These are phyloP conservation scores for Eudemis profundana DNA, from an alignment of 2,888 invertebrate species.

Conservation along the genomic window DNA sequence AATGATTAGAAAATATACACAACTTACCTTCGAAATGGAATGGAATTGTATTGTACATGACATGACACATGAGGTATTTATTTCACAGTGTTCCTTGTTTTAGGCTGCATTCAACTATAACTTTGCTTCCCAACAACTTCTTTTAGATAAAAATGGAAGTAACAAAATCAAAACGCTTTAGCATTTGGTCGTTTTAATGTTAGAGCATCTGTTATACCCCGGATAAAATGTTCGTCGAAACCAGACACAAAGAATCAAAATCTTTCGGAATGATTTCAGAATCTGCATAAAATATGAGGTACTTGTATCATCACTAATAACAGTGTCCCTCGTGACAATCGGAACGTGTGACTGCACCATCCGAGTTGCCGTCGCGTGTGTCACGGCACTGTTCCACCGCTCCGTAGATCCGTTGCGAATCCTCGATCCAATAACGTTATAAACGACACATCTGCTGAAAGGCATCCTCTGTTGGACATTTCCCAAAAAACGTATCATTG, in stretches of 20 bases:
- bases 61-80: no score
- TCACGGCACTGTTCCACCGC: slow-evolving; percentile 59
- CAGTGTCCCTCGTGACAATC: slow-evolving; percentile 59
- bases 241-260: neutral
- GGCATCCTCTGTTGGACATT: no score
- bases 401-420: slow-evolving; percentile 29
- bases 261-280: slow-evolving; percentile 3
- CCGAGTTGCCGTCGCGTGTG: slow-evolving; percentile 65
- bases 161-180: no score
- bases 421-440: neutral
- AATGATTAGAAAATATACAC: no score
- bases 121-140: no score
- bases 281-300: slow-evolving; percentile 15
- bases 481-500: no score
- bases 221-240: neutral
- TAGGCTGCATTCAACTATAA: no score
- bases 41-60: no score
- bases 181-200: no score
- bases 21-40: no score
- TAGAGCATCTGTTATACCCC: neutral
- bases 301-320: slow-evolving; percentile 17
- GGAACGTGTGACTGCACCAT: slow-evolving; percentile 65
- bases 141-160: no score
- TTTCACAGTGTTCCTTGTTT: no score
- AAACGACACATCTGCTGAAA: slow-evolving; percentile 1